phyloP scores from a whole-genome alignment of 1,140 invertebrate genomes.

The Grapholita molesta region DNA sequence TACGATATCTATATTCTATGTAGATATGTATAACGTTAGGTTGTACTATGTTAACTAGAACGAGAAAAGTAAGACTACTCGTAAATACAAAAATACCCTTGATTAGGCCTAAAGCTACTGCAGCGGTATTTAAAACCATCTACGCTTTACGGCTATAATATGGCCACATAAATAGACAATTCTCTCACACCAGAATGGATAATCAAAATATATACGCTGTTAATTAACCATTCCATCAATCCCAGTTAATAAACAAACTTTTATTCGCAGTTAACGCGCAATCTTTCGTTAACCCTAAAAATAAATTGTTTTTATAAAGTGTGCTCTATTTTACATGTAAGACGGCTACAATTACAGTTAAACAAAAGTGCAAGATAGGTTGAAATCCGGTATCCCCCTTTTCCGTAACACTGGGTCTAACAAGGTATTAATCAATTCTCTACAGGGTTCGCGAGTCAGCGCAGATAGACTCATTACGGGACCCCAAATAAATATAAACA shows the following conservation, averaged over 20 bases:
- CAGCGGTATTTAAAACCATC: background rate
- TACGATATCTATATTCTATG: too few relatives aligned
- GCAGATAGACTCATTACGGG: slow-evolving; percentile 72
- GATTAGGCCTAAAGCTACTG: background rate
- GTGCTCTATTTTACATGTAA: background rate
- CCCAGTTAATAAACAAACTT: slow-evolving; percentile 12
- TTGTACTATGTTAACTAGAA: too few relatives aligned
- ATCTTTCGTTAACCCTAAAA: slow-evolving; percentile 17
- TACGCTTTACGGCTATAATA: background rate
- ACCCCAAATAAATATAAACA: slow-evolving; percentile 76
- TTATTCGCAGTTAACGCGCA: slow-evolving; percentile 3
- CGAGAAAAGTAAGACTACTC: too few relatives aligned
- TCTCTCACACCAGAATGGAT: background rate
- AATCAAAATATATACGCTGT: slow-evolving; percentile 14
- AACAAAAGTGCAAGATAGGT: background rate
- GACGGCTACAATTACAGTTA: background rate
- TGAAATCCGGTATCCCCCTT: slow-evolving; percentile 8
- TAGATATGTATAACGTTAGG: too few relatives aligned
- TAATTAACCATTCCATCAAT: background rate
- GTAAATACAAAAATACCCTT: too few relatives aligned
- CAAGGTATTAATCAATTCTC: slow-evolving; percentile 43
- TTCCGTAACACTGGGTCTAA: slow-evolving; percentile 22
- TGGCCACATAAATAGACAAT: background rate
- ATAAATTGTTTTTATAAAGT: background rate
- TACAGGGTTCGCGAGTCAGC: slow-evolving; percentile 73